Evolutionary conservation across 2,113 vertebrate species (phyloP), one percentile per base, ranked within the genome.

Genomic region (Condylura cristata): DNA sequence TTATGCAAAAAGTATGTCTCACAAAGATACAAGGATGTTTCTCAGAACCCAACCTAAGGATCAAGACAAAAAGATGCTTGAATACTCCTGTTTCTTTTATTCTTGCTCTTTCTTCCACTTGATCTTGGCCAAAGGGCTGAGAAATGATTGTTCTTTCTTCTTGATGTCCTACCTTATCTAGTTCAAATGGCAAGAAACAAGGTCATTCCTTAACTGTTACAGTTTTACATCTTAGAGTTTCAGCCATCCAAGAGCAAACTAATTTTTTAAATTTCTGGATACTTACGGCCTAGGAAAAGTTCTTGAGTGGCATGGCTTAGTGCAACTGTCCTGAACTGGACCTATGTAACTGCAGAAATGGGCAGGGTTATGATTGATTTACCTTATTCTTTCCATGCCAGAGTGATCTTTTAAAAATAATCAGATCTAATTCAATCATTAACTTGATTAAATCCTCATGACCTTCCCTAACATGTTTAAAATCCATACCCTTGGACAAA

Each of bases 31-130:
- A 58, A 51, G 20, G 11, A 30, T 79, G 26, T 78, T 41, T 66
- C 82, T 18, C 68, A 39, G 20, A 96, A 95, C n/a, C 81, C 61
- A 86, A 51, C 61, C 74, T 96, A 90, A 95, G 93, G 18, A 93
- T 93, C 93, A 92, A 39, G 90, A 91, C 78, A 51, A 13, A 93
- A 96, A 91, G 79, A 66, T 63, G 86, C 26, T 17, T 20, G 8
- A 34, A 14, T 28, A 63, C 2, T n/a, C n/a, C n/a, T n/a, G n/a
- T 7, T 65, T 37, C 39, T 80, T 65, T 39, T 74, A 41, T 34
- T 39, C 16, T 41, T 17, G 63, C 4, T 56, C 80, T 76, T 71
- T 56, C 53, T 56, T 22, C 53, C 53, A 22, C 53, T 56, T 56
- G 53, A 56, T 56, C 18, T 56, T 22, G 6, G 53, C 2, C 53